phyloP scores from a whole-genome alignment of 1,140 invertebrate genomes.

The Popillia japonica region DNA sequence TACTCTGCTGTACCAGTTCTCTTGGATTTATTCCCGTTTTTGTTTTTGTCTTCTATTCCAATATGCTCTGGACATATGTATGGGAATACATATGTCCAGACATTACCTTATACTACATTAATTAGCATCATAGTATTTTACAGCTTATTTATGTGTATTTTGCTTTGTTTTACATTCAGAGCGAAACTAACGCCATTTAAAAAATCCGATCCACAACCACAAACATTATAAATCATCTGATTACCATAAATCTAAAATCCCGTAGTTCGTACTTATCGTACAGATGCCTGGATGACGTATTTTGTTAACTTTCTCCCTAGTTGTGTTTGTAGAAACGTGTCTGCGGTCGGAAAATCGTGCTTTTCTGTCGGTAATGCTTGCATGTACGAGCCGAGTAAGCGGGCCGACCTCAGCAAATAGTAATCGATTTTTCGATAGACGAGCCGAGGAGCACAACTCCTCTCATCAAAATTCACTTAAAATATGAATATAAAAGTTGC shows the following conservation, averaged over 20 bases:
- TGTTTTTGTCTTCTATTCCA: too few species aligned
- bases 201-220: neutral
- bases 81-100: too few species aligned
- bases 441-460: neutral
- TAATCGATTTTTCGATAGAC: neutral
- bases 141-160: too few species aligned
- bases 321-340: conserved; percentile 4
- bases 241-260: conserved; percentile 10
- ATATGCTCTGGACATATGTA: too few species aligned
- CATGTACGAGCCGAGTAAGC: neutral
- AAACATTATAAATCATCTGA: neutral
- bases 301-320: neutral
- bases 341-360: neutral
- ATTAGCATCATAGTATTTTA: too few species aligned
- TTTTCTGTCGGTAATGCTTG: neutral
- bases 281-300: neutral
- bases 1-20: too few species aligned
- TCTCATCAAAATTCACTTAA: conserved; percentile 2
- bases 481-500: conserved; percentile 15
- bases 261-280: neutral
- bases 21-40: too few species aligned
- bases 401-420: neutral
- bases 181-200: neutral
- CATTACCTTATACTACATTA: too few species aligned
- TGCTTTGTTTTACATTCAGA: too few species aligned